A percentile compares a stretch with the other conserved stretches of the same genome.
Evolutionary conservation across 2,888 invertebrate species (phyloP).

Genomic region (Dryadula phaetusa): DNA sequence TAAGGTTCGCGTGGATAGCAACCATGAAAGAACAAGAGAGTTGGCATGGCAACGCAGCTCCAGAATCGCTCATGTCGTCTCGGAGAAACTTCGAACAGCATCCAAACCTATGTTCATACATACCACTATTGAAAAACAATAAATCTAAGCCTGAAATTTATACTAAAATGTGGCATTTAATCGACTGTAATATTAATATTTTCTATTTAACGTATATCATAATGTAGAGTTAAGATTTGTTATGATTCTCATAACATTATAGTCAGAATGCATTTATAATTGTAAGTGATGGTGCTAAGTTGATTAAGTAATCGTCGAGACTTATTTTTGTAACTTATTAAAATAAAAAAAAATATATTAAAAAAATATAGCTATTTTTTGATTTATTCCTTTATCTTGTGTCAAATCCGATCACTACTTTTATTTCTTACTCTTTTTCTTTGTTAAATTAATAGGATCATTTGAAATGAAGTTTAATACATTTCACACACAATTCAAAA

Average conservation of each 20-base stretch:
- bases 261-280: conserved; percentile 81
- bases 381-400: background rate
- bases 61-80: conserved; percentile 92
- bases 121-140: conserved; percentile 55
- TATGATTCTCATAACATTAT: conserved; percentile 73
- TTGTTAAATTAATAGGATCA: too few species aligned
- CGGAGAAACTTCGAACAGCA: conserved; percentile 87
- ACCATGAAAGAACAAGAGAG: conserved; percentile 93
- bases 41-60: conserved; percentile 93
- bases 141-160: background rate
- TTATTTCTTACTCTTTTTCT: background rate
- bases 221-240: conserved; percentile 46
- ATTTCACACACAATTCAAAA: too few species aligned
- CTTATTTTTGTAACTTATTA: conserved; percentile 5
- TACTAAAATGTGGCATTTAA: conserved; percentile 3
- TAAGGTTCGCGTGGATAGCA: conserved; percentile 93
- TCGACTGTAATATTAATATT: conserved; percentile 23
- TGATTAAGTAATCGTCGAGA: conserved; percentile 20
- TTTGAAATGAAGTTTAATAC: too few species aligned
- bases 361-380: background rate
- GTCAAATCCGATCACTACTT: background rate
- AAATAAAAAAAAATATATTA: conserved; percentile 11
- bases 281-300: conserved; percentile 54
- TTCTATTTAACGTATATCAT: conserved; percentile 12
- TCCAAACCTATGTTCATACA: conserved; percentile 77